Evolutionary conservation across 2,888 invertebrate species (phyloP), one percentile per base, ranked within the genome.

Genomic region (Globia sparganii): DNA sequence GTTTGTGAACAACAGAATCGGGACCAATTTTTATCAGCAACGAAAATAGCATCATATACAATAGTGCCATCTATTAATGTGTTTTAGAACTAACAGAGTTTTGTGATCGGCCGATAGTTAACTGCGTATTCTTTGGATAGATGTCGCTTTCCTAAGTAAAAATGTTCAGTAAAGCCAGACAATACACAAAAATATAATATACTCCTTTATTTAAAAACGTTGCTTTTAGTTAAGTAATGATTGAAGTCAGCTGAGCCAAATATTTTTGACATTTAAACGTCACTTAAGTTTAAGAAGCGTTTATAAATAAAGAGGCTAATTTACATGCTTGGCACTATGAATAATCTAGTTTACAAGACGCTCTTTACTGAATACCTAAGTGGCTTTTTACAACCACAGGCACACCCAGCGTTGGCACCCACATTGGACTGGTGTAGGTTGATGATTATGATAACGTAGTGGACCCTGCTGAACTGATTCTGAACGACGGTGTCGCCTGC

Each of bases 121-220:
- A 46, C 4, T 43, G 8, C 28, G 15, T 15, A 31, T 46, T n/a
- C 0, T 31, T 53, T 9, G 1, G 43, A 74, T 64, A 77, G 77
- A 77, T 80, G 77, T 62, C 81, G 77, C 75, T 80, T 62, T 56
- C 15, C 25, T 25, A 25, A 40, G 28, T 5, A 59, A 59, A n/a
- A 49, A 34, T 49, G 15, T 9, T 49, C 5, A n/a, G 9, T 6
- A 15, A 40, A 40, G 31, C 6, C 4, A 21, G 5, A 0, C 21
- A 18, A 72, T 25, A 37, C 18, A 46, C 25, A 46, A 31, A 31
- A 6, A 13, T 13, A 28, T 28, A 11, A 65, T 61, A 58, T 4
- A 1, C 4, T 25, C 9, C 11, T 53, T 58, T 34, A 25, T 25
- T 64, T 65, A 5, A 40, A 40, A 5, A 65, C n/a, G 9, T 28